A percentile compares a stretch with the other conserved stretches of the same genome.
Conservation (phyloP, 2,113 vertebrate species). For the Pandion haliaetus region DNA sequence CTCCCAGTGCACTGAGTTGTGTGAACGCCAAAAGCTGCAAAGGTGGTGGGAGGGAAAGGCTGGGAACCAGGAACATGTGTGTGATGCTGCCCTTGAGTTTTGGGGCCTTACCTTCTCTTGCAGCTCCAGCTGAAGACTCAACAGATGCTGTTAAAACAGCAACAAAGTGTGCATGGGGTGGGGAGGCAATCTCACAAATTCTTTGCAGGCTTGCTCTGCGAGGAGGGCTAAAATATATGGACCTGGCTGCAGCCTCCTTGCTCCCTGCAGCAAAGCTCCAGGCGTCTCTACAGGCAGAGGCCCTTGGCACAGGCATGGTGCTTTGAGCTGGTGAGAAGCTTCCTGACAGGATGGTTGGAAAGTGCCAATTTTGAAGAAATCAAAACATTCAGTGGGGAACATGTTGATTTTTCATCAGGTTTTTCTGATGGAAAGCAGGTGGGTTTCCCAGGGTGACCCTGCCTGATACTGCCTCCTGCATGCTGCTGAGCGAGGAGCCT, state of each 20-base stretch:
- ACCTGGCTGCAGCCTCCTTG: not conserved
- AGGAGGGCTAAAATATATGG: not conserved
- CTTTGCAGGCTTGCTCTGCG: not conserved
- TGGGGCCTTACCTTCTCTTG: not conserved
- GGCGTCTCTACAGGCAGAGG: not conserved
- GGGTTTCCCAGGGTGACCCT: not conserved
- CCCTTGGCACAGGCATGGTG: not conserved
- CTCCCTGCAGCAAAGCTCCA: not conserved
- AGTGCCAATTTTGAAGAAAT: not conserved
- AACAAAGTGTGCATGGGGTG: not conserved
- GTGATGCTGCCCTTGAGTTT: not conserved
- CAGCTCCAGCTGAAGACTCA: not conserved
- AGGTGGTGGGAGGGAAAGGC: not conserved
- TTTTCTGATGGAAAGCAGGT: not conserved
- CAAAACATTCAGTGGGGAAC: not conserved
- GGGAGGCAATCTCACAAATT: not conserved
- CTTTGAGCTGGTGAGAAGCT: not conserved
- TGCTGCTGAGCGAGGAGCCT: not conserved
- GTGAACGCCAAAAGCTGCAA: not conserved
- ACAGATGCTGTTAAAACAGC: not conserved
- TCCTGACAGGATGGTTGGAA: not conserved
- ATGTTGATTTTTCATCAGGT: not conserved
- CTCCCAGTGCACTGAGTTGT: not conserved
- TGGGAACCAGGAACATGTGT: not conserved
- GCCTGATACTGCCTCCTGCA: fast-evolving